These are phyloP conservation scores for Leptogaster cylindrica DNA, from an alignment of 2,888 invertebrate genomes.

Conservation along the genomic window DNA sequence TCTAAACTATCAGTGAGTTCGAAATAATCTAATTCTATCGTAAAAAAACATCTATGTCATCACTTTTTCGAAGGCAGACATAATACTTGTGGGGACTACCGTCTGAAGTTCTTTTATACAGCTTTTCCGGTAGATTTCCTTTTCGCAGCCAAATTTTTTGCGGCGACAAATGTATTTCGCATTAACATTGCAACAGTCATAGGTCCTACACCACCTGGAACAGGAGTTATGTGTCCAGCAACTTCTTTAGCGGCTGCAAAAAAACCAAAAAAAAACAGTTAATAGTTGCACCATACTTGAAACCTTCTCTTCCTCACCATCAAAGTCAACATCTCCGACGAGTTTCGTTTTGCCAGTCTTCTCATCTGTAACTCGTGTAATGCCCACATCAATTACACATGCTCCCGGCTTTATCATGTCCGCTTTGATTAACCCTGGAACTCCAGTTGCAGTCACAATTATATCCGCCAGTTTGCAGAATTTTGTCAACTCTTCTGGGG, in stretches of 20 bases:
- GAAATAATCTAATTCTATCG: too few species aligned
- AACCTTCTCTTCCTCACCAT: conserved; percentile 64
- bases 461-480: conserved; percentile 66
- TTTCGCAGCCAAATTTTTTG: too few species aligned
- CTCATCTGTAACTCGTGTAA: conserved; percentile 72
- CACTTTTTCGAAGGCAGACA: too few species aligned
- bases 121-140: too few species aligned
- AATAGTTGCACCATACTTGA: neutral
- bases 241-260: conserved; percentile 57
- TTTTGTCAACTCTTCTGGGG: conserved; percentile 73
- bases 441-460: conserved; percentile 65
- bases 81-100: too few species aligned
- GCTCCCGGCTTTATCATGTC: conserved; percentile 91
- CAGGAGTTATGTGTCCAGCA: conserved; percentile 91
- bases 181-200: conserved; percentile 99
- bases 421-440: conserved; percentile 76
- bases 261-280: too few species aligned
- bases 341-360: conserved; percentile 72
- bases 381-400: conserved; percentile 88
- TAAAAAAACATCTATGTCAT: too few species aligned
- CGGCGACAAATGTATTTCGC: conserved; percentile 86
- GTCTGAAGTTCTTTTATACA: too few species aligned
- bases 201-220: conserved; percentile 97
- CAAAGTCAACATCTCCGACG: conserved; percentile 90
- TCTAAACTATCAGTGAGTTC: too few species aligned